Evolutionary conservation across 2,888 invertebrate species (phyloP), one percentile per base, ranked within the genome.

Genomic region (Stenolophus ochropezus): DNA sequence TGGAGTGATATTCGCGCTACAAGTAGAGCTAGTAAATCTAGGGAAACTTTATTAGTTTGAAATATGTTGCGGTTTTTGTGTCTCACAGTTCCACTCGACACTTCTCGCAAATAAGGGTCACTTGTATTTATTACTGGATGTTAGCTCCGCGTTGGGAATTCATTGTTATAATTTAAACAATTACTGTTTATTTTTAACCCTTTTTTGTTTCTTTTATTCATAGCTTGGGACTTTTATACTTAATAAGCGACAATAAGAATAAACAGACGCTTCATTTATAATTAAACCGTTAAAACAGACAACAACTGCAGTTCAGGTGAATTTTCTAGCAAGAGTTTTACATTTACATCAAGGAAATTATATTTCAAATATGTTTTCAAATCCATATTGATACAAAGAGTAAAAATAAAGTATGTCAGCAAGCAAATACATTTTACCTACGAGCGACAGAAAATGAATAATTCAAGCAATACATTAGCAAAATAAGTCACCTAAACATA

Each of bases 31-130:
- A 53, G 23, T 51, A 75, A 75, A 53, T 75, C 74, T 75, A 56
- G n/a, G 25, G 74, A 75, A 75, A 75, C 51, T 75, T 75, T 75
- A 75, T 75, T 75, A 21, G 33, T 49, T 51, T 49, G 74, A 23
- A 49, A 49, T 75, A 75, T 75, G 51, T 75, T 75, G 74, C 51
- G 74, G 74, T 75, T 75, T 75, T 47, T 53, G 20, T 51, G 16
- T 8, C 16, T 1, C 16, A 75, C 53, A 25, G 51, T 75, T 75
- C 20, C 14, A 47, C 4, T 5, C 14, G 73, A 47, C 73, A 42
- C 18, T 42, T 75, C 8, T 6, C 23, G 53, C 11, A 51, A 75
- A 75, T 53, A 51, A 75, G 47, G 49, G 73, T 73, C 73, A 73
- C 73, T 75, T 53, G 25, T 53, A 51, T 75, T 51, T 65, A 65